Conservation (phyloP, 1,140 invertebrate genomes). For the Caenorhabditis remanei region DNA sequence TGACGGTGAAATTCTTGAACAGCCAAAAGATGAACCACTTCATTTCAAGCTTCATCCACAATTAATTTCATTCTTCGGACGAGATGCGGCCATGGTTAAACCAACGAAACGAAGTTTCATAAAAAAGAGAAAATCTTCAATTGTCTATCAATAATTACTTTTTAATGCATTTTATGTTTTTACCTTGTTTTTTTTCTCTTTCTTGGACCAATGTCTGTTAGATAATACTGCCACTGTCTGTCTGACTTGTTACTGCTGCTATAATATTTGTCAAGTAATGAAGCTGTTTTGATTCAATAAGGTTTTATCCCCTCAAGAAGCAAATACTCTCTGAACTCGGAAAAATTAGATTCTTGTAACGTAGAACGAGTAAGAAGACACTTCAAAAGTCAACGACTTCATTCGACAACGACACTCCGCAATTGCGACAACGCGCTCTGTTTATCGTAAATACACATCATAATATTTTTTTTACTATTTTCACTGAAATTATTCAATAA, state of each 20-base stretch:
- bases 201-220: neutral
- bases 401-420: too few species aligned
- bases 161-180: neutral
- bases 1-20: constrained; percentile 66
- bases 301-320: too few species aligned
- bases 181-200: neutral
- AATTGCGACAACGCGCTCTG: neutral
- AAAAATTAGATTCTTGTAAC: too few species aligned
- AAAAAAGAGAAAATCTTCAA: constrained; percentile 60
- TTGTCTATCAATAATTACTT: constrained; percentile 56
- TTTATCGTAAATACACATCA: constrained; percentile 18
- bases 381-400: too few species aligned
- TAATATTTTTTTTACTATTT: neutral
- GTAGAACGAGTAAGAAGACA: too few species aligned
- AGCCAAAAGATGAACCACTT: constrained; percentile 59
- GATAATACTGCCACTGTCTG: neutral
- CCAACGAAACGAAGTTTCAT: constrained; percentile 69
- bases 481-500: too few species aligned
- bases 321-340: too few species aligned
- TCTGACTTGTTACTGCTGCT: neutral
- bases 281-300: neutral
- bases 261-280: neutral
- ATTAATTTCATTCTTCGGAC: constrained; percentile 74
- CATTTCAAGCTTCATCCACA: constrained; percentile 72
- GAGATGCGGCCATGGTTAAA: constrained; percentile 72